phyloP scores from a whole-genome alignment of 1,140 invertebrate species.

The Leptinotarsa undecemlineata region DNA sequence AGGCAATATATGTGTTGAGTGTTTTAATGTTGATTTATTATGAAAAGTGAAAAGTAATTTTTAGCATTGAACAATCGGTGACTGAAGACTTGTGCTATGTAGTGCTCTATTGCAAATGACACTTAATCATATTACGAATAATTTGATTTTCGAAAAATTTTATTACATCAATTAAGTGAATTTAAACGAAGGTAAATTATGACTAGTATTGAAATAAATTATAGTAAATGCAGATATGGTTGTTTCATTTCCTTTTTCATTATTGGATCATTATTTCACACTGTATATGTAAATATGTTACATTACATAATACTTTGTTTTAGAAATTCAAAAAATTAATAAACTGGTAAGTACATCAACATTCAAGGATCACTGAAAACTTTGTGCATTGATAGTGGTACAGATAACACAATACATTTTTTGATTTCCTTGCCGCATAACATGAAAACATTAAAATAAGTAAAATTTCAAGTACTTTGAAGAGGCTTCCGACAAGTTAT shows the following conservation, averaged over 20 bases:
- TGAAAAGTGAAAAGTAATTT: slow-evolving; percentile 14
- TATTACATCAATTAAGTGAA: slow-evolving; percentile 44
- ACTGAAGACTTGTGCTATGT: slow-evolving; percentile 17
- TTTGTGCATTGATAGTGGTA: too few species aligned
- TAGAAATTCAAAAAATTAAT: too few species aligned
- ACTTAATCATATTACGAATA: slow-evolving; percentile 32
- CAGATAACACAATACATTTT: too few species aligned
- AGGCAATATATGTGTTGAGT: slow-evolving; percentile 28
- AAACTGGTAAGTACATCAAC: too few species aligned
- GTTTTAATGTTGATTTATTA: slow-evolving; percentile 24
- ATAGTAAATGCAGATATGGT: slow-evolving; percentile 14
- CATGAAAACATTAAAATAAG: too few species aligned
- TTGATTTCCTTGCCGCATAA: too few species aligned
- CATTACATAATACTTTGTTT: too few species aligned
- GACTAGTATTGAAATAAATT: slow-evolving; percentile 50
- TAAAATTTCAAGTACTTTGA: too few species aligned
- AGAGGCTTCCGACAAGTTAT: too few species aligned
- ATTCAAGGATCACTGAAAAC: too few species aligned
- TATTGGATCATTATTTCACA: too few species aligned
- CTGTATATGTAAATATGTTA: too few species aligned
- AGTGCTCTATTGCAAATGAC: slow-evolving; percentile 26
- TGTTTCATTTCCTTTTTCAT: not conserved
- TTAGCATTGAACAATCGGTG: slow-evolving; percentile 20
- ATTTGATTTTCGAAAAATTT: slow-evolving; percentile 40
- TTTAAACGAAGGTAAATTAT: slow-evolving; percentile 49